A percentile compares a stretch with the other conserved stretches of the same genome.
Conservation (phyloP, 2,113 vertebrate genomes). For the Camelus bactrianus region DNA sequence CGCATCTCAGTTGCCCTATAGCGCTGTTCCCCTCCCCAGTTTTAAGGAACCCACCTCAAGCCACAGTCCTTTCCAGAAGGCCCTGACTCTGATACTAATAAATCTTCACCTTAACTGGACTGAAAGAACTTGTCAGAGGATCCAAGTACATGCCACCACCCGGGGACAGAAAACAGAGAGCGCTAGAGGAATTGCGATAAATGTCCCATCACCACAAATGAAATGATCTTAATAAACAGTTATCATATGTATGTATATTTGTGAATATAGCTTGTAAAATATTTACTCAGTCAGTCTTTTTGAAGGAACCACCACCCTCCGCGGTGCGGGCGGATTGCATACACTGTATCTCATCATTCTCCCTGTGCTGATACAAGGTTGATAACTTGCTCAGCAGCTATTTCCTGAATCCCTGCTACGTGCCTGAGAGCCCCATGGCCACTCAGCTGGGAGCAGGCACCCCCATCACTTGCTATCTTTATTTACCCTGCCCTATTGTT, state of each 20-base stretch:
- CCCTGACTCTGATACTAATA: too few species aligned
- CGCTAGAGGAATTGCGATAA: background rate
- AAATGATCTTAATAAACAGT: background rate
- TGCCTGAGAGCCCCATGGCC: fast-evolving
- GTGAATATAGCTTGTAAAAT: background rate
- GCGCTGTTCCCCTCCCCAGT: background rate
- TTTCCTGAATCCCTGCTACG: background rate
- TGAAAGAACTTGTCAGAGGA: background rate
- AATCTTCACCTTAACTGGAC: fast-evolving
- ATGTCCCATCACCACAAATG: background rate
- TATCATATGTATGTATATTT: background rate
- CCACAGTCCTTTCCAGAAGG: too few species aligned
- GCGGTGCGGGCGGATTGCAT: fast-evolving
- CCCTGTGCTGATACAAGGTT: too few species aligned
- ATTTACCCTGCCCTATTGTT: background rate
- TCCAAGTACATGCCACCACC: fast-evolving
- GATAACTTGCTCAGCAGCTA: fast-evolving
- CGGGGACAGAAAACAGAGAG: background rate
- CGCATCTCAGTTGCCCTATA: fast-evolving
- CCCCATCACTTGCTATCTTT: fast-evolving
- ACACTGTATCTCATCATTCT: background rate
- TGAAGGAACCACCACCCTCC: too few species aligned
- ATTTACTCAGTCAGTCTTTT: background rate
- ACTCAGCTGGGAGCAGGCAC: fast-evolving
- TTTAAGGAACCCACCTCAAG: background rate